Conservation (phyloP, 2,888 invertebrate genomes). For the Zygaena filipendulae region DNA sequence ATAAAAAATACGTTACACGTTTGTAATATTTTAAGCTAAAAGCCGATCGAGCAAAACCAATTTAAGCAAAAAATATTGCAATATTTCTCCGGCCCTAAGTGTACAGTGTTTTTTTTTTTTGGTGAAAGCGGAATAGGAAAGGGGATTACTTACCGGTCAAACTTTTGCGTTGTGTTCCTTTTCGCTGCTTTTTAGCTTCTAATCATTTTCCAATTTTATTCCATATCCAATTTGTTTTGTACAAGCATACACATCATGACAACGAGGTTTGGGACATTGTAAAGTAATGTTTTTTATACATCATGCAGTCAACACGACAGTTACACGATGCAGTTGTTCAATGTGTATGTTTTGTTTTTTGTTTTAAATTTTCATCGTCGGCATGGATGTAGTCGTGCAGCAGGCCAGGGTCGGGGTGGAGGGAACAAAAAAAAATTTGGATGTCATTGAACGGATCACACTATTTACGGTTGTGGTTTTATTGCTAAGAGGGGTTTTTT, state of each 20-base stretch:
- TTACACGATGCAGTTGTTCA: slow-evolving; percentile 57
- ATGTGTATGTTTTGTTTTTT: slow-evolving; percentile 45
- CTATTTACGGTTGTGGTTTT: slow-evolving; percentile 47
- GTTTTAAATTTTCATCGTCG: slow-evolving; percentile 49
- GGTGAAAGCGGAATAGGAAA: slow-evolving; percentile 53
- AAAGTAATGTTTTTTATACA: slow-evolving; percentile 40
- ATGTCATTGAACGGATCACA: slow-evolving; percentile 66
- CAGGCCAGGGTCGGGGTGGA: slow-evolving; percentile 57
- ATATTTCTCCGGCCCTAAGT: slow-evolving; percentile 42
- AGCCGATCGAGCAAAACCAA: too few relatives aligned
- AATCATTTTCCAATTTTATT: slow-evolving; percentile 30
- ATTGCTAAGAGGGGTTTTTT: slow-evolving; percentile 40
- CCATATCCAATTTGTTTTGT: neutral
- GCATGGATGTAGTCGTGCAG: slow-evolving; percentile 59
- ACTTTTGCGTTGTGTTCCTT: slow-evolving; percentile 76
- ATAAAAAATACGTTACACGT: too few relatives aligned
- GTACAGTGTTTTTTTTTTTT: slow-evolving; percentile 42
- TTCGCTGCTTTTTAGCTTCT: slow-evolving; percentile 97
- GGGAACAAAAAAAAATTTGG: slow-evolving; percentile 60
- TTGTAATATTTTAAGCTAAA: too few relatives aligned
- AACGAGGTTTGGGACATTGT: slow-evolving; percentile 40
- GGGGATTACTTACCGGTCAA: slow-evolving; percentile 81
- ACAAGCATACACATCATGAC: slow-evolving; percentile 59
- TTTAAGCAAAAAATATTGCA: too few relatives aligned
- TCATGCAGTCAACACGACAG: slow-evolving; percentile 66